Base-by-base conservation (phyloP, 2,797 vertebrate genomes). In the Hemitrygon akajei region DNA sequence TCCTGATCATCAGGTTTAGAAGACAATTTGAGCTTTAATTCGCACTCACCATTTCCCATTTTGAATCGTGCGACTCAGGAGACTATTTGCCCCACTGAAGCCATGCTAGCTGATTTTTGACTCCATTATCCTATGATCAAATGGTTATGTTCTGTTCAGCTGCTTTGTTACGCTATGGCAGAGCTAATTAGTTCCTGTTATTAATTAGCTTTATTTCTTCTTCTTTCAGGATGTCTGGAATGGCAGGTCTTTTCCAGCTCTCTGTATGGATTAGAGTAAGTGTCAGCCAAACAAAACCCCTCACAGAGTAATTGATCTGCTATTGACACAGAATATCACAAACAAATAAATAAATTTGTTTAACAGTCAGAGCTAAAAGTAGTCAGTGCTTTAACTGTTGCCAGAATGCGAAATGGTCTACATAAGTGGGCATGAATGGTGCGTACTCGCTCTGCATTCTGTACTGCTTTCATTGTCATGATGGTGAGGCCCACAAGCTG, bases 201-300 rank as follows among this genome's bases (percentile, higher is more conserved):
- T 93, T 30, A 76, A 93, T 93, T 76, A 56, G 11, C 14, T 37
- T 0, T 94, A 20, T 93, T 92, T 94, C 22, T 93, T 40, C 22
- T 34, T 94, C 94, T 95, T 94, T 76, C 94, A 97, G 97, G 94
- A 97, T 97, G 97, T 96, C 97, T 94, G 97, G 97, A 86, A 97
- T 97, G 97, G 96, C 97, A 94, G 96, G 97, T 30, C 95, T 97
- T 7, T 97, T 97, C 94, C 96, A 96, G 93, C 94, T 97, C 58
- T 97, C 97, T 0, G 96, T 96, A 20, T 97, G 96, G 96, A 97
- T 97, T 94, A 96, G 97, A 95, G 97, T 97, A 91, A 97, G 97
- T 96, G 92, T 60, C 3, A 7, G 37, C 79, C 18, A 34, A 11
- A 7, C 56, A 22, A 58, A 7, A 27, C 22, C 34, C 6, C 58